Evolutionary conservation across 64 coral and sea anemone species (phyloP).

Genomic region (Montipora cactus): DNA sequence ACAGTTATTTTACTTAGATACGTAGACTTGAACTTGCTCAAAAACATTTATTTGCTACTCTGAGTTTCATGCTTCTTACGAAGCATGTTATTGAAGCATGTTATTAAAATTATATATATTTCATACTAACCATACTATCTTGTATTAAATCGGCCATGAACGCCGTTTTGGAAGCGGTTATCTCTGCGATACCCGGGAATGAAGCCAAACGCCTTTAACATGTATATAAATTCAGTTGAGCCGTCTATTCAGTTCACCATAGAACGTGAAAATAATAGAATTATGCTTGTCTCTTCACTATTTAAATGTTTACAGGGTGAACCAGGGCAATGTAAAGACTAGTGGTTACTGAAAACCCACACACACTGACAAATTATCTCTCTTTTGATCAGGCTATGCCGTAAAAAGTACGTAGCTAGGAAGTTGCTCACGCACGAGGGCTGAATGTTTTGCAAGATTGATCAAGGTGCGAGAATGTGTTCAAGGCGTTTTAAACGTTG

Average conservation of each 20-base stretch:
- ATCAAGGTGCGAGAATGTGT: too few relatives aligned
- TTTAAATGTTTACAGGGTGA: background rate
- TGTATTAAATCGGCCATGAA: background rate
- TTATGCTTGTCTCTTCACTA: background rate
- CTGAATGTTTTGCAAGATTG: background rate
- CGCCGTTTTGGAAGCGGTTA: too few relatives aligned
- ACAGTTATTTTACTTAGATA: too few relatives aligned
- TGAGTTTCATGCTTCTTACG: too few relatives aligned
- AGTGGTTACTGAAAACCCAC: slow-evolving; percentile 4
- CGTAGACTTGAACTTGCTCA: too few relatives aligned
- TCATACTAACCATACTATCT: background rate
- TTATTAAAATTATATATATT: background rate
- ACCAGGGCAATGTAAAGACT: background rate
- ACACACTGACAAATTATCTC: background rate
- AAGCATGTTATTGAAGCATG: too few relatives aligned
- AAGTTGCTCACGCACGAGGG: background rate
- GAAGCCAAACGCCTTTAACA: background rate
- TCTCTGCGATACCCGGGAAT: too few relatives aligned
- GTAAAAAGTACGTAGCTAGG: background rate
- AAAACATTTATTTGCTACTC: too few relatives aligned
- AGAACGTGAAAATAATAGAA: background rate
- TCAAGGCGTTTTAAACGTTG: too few relatives aligned
- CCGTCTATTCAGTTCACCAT: slow-evolving; percentile 10
- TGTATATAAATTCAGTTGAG: slow-evolving; percentile 28
- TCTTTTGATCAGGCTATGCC: background rate